Percentiles rank a stretch among this genome's conserved stretches.
These are phyloP conservation scores for Pogoniulus pusillus DNA, from an alignment of 2,797 vertebrate genomes.

Conservation along the genomic window DNA sequence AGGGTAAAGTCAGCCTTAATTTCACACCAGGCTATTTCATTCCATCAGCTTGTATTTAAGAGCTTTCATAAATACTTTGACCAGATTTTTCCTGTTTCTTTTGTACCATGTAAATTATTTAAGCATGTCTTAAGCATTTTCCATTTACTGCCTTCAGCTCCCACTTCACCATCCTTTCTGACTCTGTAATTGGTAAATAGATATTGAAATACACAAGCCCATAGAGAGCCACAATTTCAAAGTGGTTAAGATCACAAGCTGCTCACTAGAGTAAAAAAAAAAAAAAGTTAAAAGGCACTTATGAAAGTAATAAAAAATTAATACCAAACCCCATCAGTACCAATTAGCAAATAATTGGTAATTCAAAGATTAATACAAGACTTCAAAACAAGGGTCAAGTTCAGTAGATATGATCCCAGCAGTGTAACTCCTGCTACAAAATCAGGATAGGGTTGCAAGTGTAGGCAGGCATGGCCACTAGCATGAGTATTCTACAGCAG, in stretches of 20 bases:
- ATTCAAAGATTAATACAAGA: conserved; percentile 45
- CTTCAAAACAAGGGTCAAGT: not conserved
- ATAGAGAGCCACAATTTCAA: conserved; percentile 44
- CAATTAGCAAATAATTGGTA: conserved; percentile 56
- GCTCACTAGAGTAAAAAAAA: conserved; percentile 20
- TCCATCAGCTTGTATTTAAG: conserved; percentile 9
- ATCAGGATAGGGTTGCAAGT: not conserved
- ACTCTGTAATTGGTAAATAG: conserved; percentile 64
- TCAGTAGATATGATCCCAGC: not conserved
- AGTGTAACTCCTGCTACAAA: not conserved
- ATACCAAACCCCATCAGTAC: conserved; percentile 38
- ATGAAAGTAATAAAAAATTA: conserved; percentile 64
- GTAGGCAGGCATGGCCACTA: not conserved
- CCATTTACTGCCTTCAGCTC: conserved; percentile 25
- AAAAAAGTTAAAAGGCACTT: conserved; percentile 58
- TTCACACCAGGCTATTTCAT: conserved; percentile 6
- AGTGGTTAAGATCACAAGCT: conserved; percentile 39
- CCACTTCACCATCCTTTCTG: conserved; percentile 31
- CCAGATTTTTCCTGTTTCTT: not conserved
- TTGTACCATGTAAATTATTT: conserved; percentile 48
- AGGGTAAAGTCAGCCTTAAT: conserved; percentile 15
- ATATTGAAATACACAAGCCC: conserved; percentile 57
- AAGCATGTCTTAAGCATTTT: conserved; percentile 43
- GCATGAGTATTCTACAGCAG: not conserved
- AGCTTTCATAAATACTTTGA: conserved; percentile 40